Conservation (phyloP, 2,113 vertebrate species). For the Salvelinus namaycush region DNA sequence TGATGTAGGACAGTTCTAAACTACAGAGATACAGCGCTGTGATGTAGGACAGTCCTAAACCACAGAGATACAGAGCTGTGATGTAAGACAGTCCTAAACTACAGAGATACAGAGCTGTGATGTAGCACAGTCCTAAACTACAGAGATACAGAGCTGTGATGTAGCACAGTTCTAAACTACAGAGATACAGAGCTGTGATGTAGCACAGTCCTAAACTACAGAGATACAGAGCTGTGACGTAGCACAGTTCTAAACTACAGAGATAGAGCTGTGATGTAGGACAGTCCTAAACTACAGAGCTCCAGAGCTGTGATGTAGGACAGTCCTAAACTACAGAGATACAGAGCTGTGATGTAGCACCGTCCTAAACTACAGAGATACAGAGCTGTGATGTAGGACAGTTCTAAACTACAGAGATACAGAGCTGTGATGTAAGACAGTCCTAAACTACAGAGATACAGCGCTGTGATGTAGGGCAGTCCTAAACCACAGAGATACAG, state of each 20-base stretch:
- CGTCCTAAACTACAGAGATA: constrained; percentile 26
- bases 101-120: not conserved
- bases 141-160: constrained; percentile 9
- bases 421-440: constrained; percentile 9
- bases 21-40: constrained; percentile 5
- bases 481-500: constrained; percentile 16
- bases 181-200: constrained; percentile 8
- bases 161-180: constrained; percentile 24
- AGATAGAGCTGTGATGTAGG: constrained; percentile 8
- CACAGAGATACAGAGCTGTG: constrained; percentile 7
- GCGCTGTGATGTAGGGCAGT: constrained; percentile 33
- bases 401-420: constrained; percentile 21
- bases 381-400: constrained; percentile 7
- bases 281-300: constrained; percentile 23
- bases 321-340: too few species aligned
- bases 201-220: not conserved
- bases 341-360: constrained; percentile 20
- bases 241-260: constrained; percentile 34
- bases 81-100: not conserved
- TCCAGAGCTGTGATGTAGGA: constrained; percentile 5
- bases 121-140: constrained; percentile 38
- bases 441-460: too few species aligned
- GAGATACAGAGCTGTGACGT: constrained; percentile 13
- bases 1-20: constrained; percentile 23
- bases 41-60: constrained; percentile 24